phyloP scores from a whole-genome alignment of 1,140 invertebrate species.

The Brachionus paranguensis region DNA sequence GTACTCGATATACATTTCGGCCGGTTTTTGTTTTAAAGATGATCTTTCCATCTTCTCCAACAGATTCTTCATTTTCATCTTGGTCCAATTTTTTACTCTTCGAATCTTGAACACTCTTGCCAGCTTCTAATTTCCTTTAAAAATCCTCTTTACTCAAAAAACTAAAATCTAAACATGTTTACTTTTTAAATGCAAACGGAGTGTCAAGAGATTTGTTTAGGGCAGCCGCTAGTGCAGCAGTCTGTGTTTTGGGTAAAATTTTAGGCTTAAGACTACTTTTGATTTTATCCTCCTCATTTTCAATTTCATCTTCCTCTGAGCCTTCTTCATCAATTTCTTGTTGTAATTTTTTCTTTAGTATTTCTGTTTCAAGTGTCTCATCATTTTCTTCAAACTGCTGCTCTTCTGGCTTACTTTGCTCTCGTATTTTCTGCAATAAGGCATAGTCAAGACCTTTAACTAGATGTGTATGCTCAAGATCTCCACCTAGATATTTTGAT shows the following conservation, averaged over 20 bases:
- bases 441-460: slow-evolving; percentile 99
- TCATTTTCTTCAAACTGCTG: not conserved
- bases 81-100: slow-evolving; percentile 41
- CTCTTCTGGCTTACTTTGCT: not conserved
- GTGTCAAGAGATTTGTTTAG: slow-evolving; percentile 2
- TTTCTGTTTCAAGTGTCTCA: not conserved
- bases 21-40: slow-evolving; percentile 66
- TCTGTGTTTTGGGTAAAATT: not conserved
- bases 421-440: slow-evolving; percentile 82
- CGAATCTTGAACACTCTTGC: slow-evolving; percentile 58
- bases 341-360: slow-evolving; percentile 48
- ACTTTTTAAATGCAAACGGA: slow-evolving; percentile 36
- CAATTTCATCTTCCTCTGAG: slow-evolving; percentile 56
- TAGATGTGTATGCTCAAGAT: slow-evolving; percentile 99
- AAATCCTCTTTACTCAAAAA: not conserved
- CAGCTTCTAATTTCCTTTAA: slow-evolving; percentile 41
- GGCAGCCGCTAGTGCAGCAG: not conserved
- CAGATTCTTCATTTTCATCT: slow-evolving; percentile 8
- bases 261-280: slow-evolving; percentile 19
- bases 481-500: slow-evolving; percentile 98
- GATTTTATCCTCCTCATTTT: slow-evolving; percentile 19
- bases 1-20: slow-evolving; percentile 56
- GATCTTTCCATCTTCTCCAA: slow-evolving; percentile 46
- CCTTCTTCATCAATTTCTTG: slow-evolving; percentile 76
- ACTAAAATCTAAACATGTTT: not conserved